Evolutionary conservation across 2,888 invertebrate genomes (phyloP).

Genomic region (Hyalella azteca): DNA sequence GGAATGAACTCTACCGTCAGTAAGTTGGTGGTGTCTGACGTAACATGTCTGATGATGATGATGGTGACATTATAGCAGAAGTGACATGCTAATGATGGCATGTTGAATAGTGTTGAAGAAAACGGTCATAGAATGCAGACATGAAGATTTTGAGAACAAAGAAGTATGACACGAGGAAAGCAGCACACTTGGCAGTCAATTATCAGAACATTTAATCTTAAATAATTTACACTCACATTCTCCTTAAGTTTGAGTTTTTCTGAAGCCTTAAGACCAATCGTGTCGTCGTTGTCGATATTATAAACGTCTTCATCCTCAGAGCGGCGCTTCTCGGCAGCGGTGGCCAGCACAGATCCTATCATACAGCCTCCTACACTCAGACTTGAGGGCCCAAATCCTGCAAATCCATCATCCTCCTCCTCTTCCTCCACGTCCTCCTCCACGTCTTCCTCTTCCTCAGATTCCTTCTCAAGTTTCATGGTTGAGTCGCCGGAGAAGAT

Average conservation of each 20-base stretch:
- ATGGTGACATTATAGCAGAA: too few species aligned
- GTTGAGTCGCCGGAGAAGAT: not conserved
- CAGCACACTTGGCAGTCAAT: too few species aligned
- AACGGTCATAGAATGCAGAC: too few species aligned
- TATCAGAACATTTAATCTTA: too few species aligned
- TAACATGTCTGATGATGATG: too few species aligned
- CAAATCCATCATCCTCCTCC: slow-evolving; percentile 31
- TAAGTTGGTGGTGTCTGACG: too few species aligned
- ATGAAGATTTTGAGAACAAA: too few species aligned
- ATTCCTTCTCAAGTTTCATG: not conserved
- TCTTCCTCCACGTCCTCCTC: not conserved
- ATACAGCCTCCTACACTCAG: not conserved
- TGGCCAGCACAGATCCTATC: not conserved
- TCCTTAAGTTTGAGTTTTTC: slow-evolving; percentile 6
- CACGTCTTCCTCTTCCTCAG: slow-evolving; percentile 30
- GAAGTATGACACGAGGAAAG: too few species aligned
- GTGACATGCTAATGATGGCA: too few species aligned
- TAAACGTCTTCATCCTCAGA: slow-evolving; percentile 10
- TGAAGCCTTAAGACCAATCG: slow-evolving; percentile 8
- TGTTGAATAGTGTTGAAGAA: too few species aligned
- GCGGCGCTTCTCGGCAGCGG: not conserved
- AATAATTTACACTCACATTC: not conserved
- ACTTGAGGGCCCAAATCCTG: slow-evolving; percentile 24
- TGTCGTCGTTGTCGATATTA: slow-evolving; percentile 35
- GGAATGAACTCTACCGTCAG: too few species aligned